Conservation (phyloP, 1,140 invertebrate species). For the Drosophila nikananu region DNA sequence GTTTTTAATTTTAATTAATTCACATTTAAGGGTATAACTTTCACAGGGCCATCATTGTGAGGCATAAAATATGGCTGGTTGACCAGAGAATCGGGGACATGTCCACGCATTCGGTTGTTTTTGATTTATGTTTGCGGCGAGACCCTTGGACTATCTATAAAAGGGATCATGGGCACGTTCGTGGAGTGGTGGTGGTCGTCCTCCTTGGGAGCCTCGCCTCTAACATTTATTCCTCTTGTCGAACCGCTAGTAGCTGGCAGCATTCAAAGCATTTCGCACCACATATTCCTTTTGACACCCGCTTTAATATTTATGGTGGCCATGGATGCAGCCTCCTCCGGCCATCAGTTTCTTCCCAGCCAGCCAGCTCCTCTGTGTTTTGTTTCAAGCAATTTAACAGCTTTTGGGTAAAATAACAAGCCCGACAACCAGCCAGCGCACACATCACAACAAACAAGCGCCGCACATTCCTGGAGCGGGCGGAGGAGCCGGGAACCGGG, state of each 20-base stretch:
- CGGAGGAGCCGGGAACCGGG: too few species aligned
- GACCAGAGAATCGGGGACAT: conserved; percentile 19
- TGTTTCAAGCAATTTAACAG: conserved; percentile 83
- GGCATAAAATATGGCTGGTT: conserved; percentile 16
- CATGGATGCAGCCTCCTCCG: conserved; percentile 25
- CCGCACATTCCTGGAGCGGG: conserved; percentile 48
- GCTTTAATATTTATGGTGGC: conserved; percentile 69
- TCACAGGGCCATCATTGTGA: conserved; percentile 18
- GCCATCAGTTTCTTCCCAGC: conserved; percentile 48
- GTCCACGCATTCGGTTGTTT: conserved; percentile 33
- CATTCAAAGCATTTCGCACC: conserved; percentile 63
- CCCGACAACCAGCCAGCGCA: conserved; percentile 46
- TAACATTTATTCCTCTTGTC: conserved; percentile 47
- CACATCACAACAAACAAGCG: conserved; percentile 58
- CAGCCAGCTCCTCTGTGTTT: conserved; percentile 51
- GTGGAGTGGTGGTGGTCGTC: neutral
- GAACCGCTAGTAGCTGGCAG: conserved; percentile 16
- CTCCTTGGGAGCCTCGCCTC: neutral
- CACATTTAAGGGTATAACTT: conserved; percentile 42
- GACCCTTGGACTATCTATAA: conserved; percentile 27
- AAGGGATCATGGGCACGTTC: conserved; percentile 38
- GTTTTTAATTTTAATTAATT: conserved; percentile 71
- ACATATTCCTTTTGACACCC: conserved; percentile 63
- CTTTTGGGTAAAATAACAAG: conserved; percentile 83
- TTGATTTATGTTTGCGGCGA: conserved; percentile 39